Conservation (phyloP, 2,113 vertebrate genomes). For the Nibea albiflora region DNA sequence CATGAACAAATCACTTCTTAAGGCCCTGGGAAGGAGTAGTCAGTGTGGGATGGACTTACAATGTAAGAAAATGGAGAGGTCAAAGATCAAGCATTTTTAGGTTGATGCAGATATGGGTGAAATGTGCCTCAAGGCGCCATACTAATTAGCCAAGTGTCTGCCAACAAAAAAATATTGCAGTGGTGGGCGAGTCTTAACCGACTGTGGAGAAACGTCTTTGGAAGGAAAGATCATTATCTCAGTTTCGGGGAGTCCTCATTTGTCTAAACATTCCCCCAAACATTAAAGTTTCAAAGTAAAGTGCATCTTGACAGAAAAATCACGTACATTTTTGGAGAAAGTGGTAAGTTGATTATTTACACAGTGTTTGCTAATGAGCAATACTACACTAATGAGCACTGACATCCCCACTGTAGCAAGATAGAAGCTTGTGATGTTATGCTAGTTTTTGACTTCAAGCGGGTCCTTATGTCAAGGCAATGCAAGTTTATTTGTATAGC, state of each 20-base stretch:
- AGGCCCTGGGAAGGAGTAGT: not conserved
- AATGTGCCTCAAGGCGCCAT: not conserved
- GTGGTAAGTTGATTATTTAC: not conserved
- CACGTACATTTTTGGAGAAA: not conserved
- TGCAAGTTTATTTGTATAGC: too few relatives aligned
- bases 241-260: not conserved
- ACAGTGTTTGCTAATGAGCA: constrained; percentile 6
- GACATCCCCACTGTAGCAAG: not conserved
- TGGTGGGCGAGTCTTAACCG: not conserved
- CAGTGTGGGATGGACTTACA: not conserved
- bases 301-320: constrained; percentile 1
- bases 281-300: constrained; percentile 13
- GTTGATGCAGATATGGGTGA: not conserved
- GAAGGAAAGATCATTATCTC: constrained; percentile 17
- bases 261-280: not conserved
- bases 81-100: not conserved
- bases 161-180: constrained; percentile 4
- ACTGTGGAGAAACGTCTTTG: not conserved
- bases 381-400: not conserved
- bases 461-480: not conserved
- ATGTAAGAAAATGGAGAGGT: not conserved
- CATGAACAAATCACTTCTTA: not conserved
- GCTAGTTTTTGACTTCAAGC: not conserved
- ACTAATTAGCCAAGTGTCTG: not conserved
- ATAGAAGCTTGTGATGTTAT: not conserved